Evolutionary conservation across 35 echinoderm and acorn worm genomes (phyloP), one percentile per base, ranked within the genome.

Genomic region (Hemicentrotus pulcherrimus): DNA sequence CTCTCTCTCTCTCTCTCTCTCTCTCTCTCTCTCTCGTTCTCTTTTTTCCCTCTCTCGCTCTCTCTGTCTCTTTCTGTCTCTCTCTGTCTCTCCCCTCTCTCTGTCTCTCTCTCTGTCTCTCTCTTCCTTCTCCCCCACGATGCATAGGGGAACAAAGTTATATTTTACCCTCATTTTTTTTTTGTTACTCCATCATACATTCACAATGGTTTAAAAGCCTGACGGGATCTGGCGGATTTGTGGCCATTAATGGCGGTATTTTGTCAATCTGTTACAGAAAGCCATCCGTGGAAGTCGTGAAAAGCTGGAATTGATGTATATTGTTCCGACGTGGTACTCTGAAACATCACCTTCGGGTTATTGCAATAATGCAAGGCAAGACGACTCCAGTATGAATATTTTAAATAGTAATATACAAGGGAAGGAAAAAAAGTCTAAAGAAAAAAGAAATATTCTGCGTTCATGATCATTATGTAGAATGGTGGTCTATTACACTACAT

Each of bases 131-230:
- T 55, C 50, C 50, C 15, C 50, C 7, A 15, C 50, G 50, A 55
- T 1, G 35, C 50, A 15, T 55, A 55, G 50, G 50, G 50, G 50
- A 55, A 55, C 50, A 55, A 55, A 55, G 15, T 41, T 55, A 55
- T 55, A 55, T 55, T 55, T 78, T 78, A 28, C 65, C 61, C 3
- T 71, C 50, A 24, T 71, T n/a, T 71, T 78, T 70, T 78, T 78
- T 78, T 78, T 78, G 18, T 78, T 78, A 78, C 65, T 78, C 65
- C 65, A 78, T 78, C 65, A 78, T 78, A 78, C 65, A 78, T 78
- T 78, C 46, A 90, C 88, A 90, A 47, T 90, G 88, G 88, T 90
- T 90, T 90, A 90, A 90, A 90, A 47, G 88, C 88, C 88, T 90
- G 46, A 47, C 88, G 88, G 88, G 88, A 90, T 90, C 32, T 90